These are phyloP conservation scores for human (Homo sapiens) DNA, from an alignment of 2,113 vertebrate species.

Conservation along the genomic window GRCh38 chr5:79504501-79505000, in stretches of 20 bases:
- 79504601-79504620: slow-evolving; percentile 32
- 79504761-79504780: slow-evolving; percentile 14
- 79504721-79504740: background rate
- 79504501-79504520: background rate
- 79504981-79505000: background rate
- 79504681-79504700: slow-evolving; percentile 37
- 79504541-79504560: background rate
- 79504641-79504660: slow-evolving; percentile 35
- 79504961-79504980: background rate
- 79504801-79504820: background rate
- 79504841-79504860: background rate
- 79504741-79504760: background rate
- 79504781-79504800: background rate
- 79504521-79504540: background rate
- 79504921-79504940: background rate
- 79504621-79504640: slow-evolving; percentile 56
- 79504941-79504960: background rate
- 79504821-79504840: background rate
- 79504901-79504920: background rate
- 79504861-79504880: background rate
- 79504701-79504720: background rate
- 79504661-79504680: slow-evolving; percentile 26
- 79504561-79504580: slow-evolving; percentile 41
- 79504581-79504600: slow-evolving; percentile 3
- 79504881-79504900: background rate